phyloP scores from a whole-genome alignment of 2,113 vertebrate genomes.

The Chelonoidis abingdonii region DNA sequence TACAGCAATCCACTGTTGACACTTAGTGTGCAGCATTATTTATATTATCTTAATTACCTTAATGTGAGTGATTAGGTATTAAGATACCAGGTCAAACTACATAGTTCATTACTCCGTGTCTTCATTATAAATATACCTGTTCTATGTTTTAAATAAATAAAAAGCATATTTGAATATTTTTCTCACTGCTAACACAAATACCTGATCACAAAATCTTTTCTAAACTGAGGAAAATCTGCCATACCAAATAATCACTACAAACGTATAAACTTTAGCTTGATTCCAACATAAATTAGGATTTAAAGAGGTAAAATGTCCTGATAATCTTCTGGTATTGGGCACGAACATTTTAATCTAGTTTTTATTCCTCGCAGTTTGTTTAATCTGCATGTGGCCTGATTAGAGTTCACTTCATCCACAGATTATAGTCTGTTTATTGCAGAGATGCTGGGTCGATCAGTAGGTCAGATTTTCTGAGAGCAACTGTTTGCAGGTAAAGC shows the following conservation, averaged over 20 bases:
- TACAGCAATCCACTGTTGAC: conserved; percentile 35
- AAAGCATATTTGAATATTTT: conserved; percentile 46
- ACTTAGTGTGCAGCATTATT: conserved; percentile 45
- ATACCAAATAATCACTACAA: conserved; percentile 82
- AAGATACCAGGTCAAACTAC: conserved; percentile 12
- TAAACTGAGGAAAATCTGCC: conserved; percentile 79
- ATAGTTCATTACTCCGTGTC: conserved; percentile 23
- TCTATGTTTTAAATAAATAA: not conserved
- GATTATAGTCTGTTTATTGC: conserved; percentile 92
- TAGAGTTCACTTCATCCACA: conserved; percentile 89
- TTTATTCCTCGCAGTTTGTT: conserved; percentile 90
- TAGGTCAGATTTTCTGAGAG: conserved; percentile 84
- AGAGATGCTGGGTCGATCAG: conserved; percentile 80
- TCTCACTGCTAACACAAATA: conserved; percentile 75
- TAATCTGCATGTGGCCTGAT: conserved; percentile 99
- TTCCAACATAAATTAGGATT: conserved; percentile 91
- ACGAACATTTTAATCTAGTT: conserved; percentile 89
- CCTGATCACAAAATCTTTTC: conserved; percentile 82
- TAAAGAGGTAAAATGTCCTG: conserved; percentile 86
- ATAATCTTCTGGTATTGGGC: conserved; percentile 87
- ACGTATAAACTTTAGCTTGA: conserved; percentile 85
- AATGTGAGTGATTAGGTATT: conserved; percentile 62
- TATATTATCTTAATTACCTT: conserved; percentile 66
- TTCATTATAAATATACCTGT: conserved; percentile 9
- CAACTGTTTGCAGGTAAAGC: conserved; percentile 90